Conservation (phyloP, 2,113 vertebrate genomes). For the Pollimyrus isidori region DNA sequence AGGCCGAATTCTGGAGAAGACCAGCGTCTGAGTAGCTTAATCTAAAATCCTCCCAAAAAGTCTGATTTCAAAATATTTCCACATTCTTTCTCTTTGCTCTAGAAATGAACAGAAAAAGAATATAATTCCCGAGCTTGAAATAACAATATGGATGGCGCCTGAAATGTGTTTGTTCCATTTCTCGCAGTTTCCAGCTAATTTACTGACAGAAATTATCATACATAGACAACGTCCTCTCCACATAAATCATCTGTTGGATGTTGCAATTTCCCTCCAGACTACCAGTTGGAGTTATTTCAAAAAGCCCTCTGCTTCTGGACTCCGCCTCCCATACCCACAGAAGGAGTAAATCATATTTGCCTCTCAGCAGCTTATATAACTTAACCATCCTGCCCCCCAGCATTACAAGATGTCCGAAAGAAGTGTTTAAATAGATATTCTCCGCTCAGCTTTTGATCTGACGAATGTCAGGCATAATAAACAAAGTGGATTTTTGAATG, state of each 20-base stretch:
- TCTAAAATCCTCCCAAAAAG: neutral
- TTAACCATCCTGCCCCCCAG: neutral
- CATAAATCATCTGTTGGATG: neutral
- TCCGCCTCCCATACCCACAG: neutral
- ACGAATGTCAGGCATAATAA: neutral
- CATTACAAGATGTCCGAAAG: neutral
- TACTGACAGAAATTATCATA: neutral
- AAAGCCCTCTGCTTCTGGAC: neutral
- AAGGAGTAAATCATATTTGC: neutral
- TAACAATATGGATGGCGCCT: neutral
- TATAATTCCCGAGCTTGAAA: neutral
- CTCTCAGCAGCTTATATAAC: neutral
- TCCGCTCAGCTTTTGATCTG: neutral
- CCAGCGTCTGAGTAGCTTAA: neutral
- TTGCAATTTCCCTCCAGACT: constrained; percentile 8
- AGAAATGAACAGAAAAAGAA: neutral
- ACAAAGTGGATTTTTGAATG: neutral
- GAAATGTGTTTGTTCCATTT: neutral
- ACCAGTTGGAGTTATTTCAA: constrained; percentile 1
- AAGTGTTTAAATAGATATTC: neutral
- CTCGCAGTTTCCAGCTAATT: neutral
- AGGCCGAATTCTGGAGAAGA: neutral
- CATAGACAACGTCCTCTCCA: neutral
- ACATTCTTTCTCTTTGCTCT: neutral
- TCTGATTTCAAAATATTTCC: neutral